Percentiles rank a stretch among this genome's conserved stretches.
These are phyloP conservation scores for Gymnocypris eckloni DNA, from an alignment of 2,797 vertebrate genomes.

Conservation along the genomic window DNA sequence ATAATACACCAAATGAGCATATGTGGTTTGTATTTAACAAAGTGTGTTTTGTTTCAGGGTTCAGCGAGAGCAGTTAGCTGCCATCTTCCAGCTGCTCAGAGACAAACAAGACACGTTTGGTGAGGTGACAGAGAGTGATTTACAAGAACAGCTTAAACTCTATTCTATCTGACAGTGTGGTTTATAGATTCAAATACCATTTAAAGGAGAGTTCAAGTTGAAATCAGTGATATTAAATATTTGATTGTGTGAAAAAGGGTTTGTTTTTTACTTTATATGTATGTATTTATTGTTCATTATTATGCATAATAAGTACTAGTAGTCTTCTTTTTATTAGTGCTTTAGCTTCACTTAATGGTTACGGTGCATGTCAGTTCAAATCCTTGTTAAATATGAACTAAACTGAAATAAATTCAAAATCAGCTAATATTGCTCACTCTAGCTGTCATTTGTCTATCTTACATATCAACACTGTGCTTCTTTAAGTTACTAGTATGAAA, in stretches of 20 bases:
- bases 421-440: background rate
- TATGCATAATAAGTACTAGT: background rate
- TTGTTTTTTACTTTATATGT: background rate
- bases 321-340: background rate
- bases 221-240: background rate
- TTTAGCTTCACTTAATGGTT: background rate
- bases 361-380: background rate
- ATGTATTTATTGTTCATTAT: background rate
- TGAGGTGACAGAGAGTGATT: slow-evolving; percentile 88
- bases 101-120: slow-evolving; percentile 93
- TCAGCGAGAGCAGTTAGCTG: slow-evolving; percentile 91
- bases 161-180: slow-evolving; percentile 85
- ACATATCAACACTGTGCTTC: background rate
- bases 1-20: background rate
- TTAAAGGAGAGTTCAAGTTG: background rate
- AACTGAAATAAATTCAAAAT: background rate
- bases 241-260: background rate
- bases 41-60: slow-evolving; percentile 78
- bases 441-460: background rate
- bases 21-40: background rate
- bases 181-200: background rate
- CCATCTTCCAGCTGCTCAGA: slow-evolving; percentile 92
- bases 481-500: background rate
- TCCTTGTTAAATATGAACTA: background rate
- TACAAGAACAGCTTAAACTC: slow-evolving; percentile 92